Evolutionary conservation across 2,888 invertebrate species (phyloP), one percentile per base, ranked within the genome.

Genomic region (Choreutis nemorana): DNA sequence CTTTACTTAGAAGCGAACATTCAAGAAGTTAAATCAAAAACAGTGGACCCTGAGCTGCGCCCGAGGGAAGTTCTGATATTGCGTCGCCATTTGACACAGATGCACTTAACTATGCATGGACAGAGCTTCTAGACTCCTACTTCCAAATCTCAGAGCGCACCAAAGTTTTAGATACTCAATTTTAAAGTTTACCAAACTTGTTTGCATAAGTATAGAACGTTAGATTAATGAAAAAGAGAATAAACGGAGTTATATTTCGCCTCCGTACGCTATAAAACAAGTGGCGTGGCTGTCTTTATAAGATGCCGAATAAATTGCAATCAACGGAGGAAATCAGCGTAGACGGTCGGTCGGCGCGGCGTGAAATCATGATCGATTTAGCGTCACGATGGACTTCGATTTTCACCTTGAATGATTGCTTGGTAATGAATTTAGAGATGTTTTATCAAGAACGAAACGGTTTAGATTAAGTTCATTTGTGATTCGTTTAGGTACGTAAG

Each of bases 101-200:
- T 68, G 70, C 64, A 66, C 67, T 71, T 71, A 65, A 62, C 63
- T 72, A 73, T 73, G 72, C 71, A 73, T 73, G 72, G 65, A 53
- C 61, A 62, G 71, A 70, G 71, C 62, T 63, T 48, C 55, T 4
- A 21, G 9, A 9, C n/a, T 21, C 43, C 49, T 45, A 55, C 54
- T 55, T 56, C 55, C 59, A 47, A 57, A 65, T 56, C 61, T 54
- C 49, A 51, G 55, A 52, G 54, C 55, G 56, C 49, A 55, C 41
- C 51, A 45, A 63, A 65, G 50, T 64, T 63, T 58, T 48, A 48
- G 43, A 54, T 55, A 53, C 44, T 49, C 50, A 52, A 61, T 55
- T 61, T 65, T 55, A 53, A 61, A 68, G 48, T 58, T 58, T 45
- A 51, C 39, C 35, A 27, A 23, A 28, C 20, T 30, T 33, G n/a